Evolutionary conservation across 2,797 vertebrate species (phyloP), one percentile per base, ranked within the genome.

Genomic region (Eleutherodactylus coqui): DNA sequence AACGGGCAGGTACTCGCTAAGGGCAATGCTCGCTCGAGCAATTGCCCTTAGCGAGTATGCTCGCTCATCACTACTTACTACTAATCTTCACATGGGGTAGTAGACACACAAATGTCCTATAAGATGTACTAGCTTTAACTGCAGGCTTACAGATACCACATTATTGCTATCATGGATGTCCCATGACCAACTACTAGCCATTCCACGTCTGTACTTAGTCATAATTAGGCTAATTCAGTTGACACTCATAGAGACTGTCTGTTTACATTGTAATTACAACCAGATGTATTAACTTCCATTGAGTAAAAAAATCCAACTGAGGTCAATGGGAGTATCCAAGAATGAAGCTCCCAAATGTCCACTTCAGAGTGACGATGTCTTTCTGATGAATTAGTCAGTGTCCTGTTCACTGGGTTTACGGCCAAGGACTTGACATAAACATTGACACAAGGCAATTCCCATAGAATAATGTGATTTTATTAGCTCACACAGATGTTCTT

Each of bases 241-340:
- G 49, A 53, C 36, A 32, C 64, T 41, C 53, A 76, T 8, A 85
- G 21, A 29, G 83, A 79, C 41, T 64, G 24, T 29, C 36, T 32
- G 29, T 62, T n/a, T 47, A 1, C 62, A 32, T 16, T 62, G 21
- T 45, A 36, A 85, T 58, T 34, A 53, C 62, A 60, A 80, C n/a
- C 77, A 86, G 78, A 86, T 86, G 77, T 75, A 62, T 11, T 38
- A 24, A 13, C 70, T 81, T 41, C 49, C 84, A 62, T 36, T 45
- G 38, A 70, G 19, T 7, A 43, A 58, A 60, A 79, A 72, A 79
- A 49, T 45, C 11, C 64, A 80, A 80, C 51, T 85, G 84, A 85
- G 77, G 49, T 85, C 84, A 79, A 47, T 58, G 77, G 84, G 84
- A 62, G 84, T 79, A 51, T 38, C 19, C 84, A 45, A 58, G 45